Evolutionary conservation across 2,797 vertebrate species (phyloP), one percentile per base, ranked within the genome.

Genomic region (Dendrocincla tyrannina): DNA sequence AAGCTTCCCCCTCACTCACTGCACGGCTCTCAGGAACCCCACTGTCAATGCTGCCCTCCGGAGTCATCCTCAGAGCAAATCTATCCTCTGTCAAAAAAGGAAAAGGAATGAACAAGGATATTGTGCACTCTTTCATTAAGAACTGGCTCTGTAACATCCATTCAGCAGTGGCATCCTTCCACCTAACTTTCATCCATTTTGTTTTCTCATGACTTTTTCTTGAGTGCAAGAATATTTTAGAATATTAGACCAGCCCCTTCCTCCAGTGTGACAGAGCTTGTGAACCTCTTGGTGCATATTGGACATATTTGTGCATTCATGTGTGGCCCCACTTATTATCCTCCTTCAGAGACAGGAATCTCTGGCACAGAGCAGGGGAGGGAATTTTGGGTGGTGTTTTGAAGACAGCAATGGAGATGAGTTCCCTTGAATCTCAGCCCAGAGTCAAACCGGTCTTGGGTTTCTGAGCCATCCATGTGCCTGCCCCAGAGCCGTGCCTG

Each of bases 111-210:
- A 75, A 24, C 67, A 66, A 55, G 55, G 64, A 73, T 81, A 35
- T 25, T 85, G 89, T 28, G 83, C n/a, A 28, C 46, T 85, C n/a
- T 44, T 85, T 85, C 89, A 91, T 88, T 84, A 95, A 90, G 74
- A 94, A 9, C 74, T 93, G 80, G 30, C 50, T 91, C n/a, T 3
- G 0, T 75, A 41, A 41, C 20, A 63, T 33, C 82, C 83, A 33
- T 72, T 86, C 79, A 78, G 49, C 75, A 68, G 46, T 59, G 70
- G 67, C 69, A 91, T 76, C 63, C 49, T 90, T 90, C 55, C 83
- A 81, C 59, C 15, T 73, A 14, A 49, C 16, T 68, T 89, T 32
- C 85, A 78, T 52, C 41, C 55, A 59, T 95, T 86, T 85, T 94
- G 67, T 82, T 78, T 87, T 70, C n/a, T 52, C 56, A 9, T 2